phyloP scores from a whole-genome alignment of 2,797 vertebrate species.

The Lagocephalus sceleratus region DNA sequence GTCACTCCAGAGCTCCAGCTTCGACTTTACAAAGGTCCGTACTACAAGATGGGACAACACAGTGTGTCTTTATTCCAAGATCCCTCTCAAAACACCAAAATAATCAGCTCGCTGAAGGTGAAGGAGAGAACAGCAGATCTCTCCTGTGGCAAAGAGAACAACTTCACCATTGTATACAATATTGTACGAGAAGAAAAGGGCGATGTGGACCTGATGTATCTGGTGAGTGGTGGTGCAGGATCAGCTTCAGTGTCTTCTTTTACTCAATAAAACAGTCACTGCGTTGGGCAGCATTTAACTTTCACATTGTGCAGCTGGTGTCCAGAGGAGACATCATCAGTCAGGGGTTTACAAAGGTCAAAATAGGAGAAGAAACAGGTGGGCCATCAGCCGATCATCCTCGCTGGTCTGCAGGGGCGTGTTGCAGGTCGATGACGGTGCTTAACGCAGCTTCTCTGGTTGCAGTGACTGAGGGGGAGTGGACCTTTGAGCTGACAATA shows the following conservation, averaged over 20 bases:
- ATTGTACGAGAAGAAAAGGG: constrained; percentile 52
- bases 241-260: no score
- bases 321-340: constrained; percentile 46
- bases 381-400: not conserved
- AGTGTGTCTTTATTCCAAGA: not conserved
- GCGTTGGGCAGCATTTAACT: no score
- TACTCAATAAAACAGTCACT: no score
- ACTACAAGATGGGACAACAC: not conserved
- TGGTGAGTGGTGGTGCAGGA: not conserved
- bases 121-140: constrained; percentile 31
- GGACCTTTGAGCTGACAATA: constrained; percentile 55
- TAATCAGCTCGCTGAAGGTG: constrained; percentile 56
- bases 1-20: accelerated
- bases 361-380: constrained; percentile 35
- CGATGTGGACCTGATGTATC: constrained; percentile 4
- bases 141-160: constrained; percentile 42
- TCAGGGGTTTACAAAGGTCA: constrained; percentile 22
- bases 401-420: not conserved
- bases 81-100: constrained; percentile 34
- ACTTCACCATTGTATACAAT: constrained; percentile 53
- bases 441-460: constrained; percentile 2
- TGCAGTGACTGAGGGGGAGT: constrained; percentile 49
- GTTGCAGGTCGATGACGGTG: not conserved
- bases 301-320: constrained; percentile 40
- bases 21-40: accelerated